Conservation (phyloP, 2,888 invertebrate species). For the Aethes cnicana region DNA sequence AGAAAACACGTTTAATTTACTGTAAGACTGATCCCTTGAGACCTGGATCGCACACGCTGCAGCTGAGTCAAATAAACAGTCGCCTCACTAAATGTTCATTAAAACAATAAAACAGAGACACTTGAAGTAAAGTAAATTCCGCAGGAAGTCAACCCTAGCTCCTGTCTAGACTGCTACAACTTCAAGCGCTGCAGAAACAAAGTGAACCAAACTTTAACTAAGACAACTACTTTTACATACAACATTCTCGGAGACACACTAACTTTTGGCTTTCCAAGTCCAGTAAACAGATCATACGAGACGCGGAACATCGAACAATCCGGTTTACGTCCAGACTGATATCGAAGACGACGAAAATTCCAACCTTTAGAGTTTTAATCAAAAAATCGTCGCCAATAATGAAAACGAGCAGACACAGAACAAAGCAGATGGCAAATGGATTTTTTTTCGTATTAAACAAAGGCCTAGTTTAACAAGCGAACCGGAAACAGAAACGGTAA, state of each 20-base stretch:
- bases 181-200: slow-evolving; percentile 23
- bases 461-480: slow-evolving; percentile 43
- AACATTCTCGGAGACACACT: slow-evolving; percentile 24
- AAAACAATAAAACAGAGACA: slow-evolving; percentile 11
- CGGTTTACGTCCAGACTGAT: slow-evolving; percentile 2
- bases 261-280: slow-evolving; percentile 26
- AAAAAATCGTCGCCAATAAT: slow-evolving; percentile 20
- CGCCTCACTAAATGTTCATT: slow-evolving; percentile 17
- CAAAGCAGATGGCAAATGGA: slow-evolving; percentile 2
- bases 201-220: slow-evolving; percentile 25
- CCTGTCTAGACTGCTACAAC: slow-evolving; percentile 29
- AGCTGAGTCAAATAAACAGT: slow-evolving; percentile 3
- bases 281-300: slow-evolving; percentile 14
- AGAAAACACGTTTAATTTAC: too few relatives aligned
- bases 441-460: slow-evolving; percentile 31
- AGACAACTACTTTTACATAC: slow-evolving; percentile 28
- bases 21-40: too few relatives aligned
- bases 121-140: slow-evolving; percentile 19
- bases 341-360: slow-evolving; percentile 4
- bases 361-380: slow-evolving; percentile 13
- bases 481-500: slow-evolving; percentile 33
- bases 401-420: slow-evolving; percentile 5
- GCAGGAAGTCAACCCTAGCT: slow-evolving; percentile 23
- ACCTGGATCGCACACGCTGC: not conserved
- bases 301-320: not conserved